These are phyloP conservation scores for Xyliphius kryptos DNA, from an alignment of 2,113 vertebrate genomes.

Conservation along the genomic window DNA sequence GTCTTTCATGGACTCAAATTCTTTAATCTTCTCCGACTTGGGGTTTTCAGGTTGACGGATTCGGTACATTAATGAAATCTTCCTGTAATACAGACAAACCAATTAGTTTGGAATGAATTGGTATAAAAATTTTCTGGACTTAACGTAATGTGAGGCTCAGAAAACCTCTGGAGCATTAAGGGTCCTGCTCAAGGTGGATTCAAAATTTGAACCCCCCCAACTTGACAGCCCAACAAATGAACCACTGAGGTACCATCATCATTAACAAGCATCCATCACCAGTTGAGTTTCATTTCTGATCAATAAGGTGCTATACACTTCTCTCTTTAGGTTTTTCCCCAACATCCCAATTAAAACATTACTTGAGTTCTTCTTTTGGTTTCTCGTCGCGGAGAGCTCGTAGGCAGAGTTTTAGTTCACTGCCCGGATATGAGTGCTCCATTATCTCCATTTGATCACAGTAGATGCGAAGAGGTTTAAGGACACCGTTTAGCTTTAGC, in stretches of 20 bases:
- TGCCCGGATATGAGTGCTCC: conserved; percentile 71
- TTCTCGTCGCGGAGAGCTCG: conserved; percentile 60
- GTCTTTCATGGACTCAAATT: background rate
- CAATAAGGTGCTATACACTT: too few species aligned
- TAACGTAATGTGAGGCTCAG: too few species aligned
- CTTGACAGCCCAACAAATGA: too few species aligned
- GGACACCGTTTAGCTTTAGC: conserved; percentile 46
- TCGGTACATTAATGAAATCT: conserved; percentile 25
- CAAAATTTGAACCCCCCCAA: too few species aligned
- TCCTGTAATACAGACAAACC: conserved; percentile 4
- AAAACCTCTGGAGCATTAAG: too few species aligned
- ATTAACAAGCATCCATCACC: too few species aligned
- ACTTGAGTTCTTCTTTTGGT: conserved; percentile 73
- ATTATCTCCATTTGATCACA: conserved; percentile 72
- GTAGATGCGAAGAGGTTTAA: conserved; percentile 75
- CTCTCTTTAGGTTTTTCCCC: too few species aligned
- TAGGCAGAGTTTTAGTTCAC: conserved; percentile 54
- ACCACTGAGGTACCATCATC: too few species aligned
- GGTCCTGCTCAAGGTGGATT: too few species aligned
- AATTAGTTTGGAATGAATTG: too few species aligned
- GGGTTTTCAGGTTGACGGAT: conserved; percentile 19
- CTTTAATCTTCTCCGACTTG: background rate
- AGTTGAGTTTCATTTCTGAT: too few species aligned
- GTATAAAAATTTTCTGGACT: too few species aligned
- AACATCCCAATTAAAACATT: background rate